Percentiles rank a stretch among this genome's conserved stretches.
Conservation (phyloP, 2,797 vertebrate species). For the Enteromius radiatus region DNA sequence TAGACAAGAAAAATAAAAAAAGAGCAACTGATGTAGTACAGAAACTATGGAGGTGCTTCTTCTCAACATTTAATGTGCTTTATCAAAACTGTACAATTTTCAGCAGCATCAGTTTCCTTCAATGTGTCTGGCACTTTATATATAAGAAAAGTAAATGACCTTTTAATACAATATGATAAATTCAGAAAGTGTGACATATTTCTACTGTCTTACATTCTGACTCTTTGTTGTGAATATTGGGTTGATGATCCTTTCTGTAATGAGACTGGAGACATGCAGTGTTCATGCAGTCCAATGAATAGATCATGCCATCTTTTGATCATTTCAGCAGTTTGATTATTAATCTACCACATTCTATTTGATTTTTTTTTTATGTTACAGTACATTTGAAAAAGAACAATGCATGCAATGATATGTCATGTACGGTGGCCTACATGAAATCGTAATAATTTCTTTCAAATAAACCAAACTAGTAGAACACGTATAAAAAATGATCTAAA, state of each 20-base stretch:
- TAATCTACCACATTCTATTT: constrained; percentile 55
- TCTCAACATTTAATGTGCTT: constrained; percentile 40
- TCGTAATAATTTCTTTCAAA: constrained; percentile 73
- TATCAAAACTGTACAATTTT: constrained; percentile 58
- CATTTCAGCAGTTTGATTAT: constrained; percentile 48
- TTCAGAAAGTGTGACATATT: constrained; percentile 67
- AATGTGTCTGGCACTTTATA: constrained; percentile 46
- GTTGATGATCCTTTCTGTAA: constrained; percentile 66
- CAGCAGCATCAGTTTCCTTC: constrained; percentile 60
- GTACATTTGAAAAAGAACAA: constrained; percentile 73
- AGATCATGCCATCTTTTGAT: constrained; percentile 71
- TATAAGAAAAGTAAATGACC: constrained; percentile 27
- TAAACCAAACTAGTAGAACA: constrained; percentile 66
- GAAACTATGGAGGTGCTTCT: constrained; percentile 13
- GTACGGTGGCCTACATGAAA: constrained; percentile 80
- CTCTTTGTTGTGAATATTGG: background rate
- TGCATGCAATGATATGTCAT: constrained; percentile 87
- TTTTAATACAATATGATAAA: constrained; percentile 41
- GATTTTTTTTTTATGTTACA: constrained; percentile 47
- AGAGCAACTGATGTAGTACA: constrained; percentile 2
- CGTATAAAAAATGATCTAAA: constrained; percentile 42
- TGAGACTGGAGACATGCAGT: constrained; percentile 81
- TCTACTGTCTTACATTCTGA: constrained; percentile 3
- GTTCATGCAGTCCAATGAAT: constrained; percentile 84
- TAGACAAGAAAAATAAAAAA: constrained; percentile 10